Evolutionary conservation across 2,888 invertebrate species (phyloP).

Genomic region (Netelia inedita): DNA sequence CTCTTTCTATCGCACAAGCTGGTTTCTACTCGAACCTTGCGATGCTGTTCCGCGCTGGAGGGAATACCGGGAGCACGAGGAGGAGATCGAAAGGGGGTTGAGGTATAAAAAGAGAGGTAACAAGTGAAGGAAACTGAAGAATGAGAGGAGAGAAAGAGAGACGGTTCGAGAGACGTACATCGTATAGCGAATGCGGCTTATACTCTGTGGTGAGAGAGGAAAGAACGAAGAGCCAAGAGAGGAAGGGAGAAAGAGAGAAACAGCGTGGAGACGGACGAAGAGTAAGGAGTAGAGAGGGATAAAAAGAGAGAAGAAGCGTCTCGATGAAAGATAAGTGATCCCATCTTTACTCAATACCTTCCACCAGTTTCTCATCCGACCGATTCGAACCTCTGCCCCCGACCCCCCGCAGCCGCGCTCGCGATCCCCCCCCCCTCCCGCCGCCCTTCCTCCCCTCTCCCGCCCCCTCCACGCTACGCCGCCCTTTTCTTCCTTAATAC

Average conservation of each 20-base stretch:
- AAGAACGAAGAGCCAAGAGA: conserved; percentile 36
- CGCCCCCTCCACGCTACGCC: conserved; percentile 7
- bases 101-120: conserved; percentile 29
- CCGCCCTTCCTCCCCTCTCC: conserved; percentile 16
- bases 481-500: conserved; percentile 61
- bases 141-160: conserved; percentile 62
- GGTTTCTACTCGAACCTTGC: conserved; percentile 32
- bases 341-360: conserved; percentile 72
- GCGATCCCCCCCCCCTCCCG: conserved; percentile 22
- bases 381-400: conserved; percentile 24
- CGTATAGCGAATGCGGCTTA: conserved; percentile 1
- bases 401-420: not conserved
- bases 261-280: not conserved
- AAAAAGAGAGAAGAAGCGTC: conserved; percentile 65
- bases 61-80: conserved; percentile 18
- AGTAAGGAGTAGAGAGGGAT: conserved; percentile 6
- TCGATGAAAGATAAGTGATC: conserved; percentile 78
- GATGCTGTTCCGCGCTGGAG: conserved; percentile 27
- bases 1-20: conserved; percentile 19
- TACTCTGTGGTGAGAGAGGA: conserved; percentile 14
- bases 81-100: not conserved
- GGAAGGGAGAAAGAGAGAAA: not conserved
- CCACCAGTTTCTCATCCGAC: conserved; percentile 58
- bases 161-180: not conserved
- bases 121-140: conserved; percentile 15